Percentiles rank a stretch among this genome's conserved stretches.
Conservation (phyloP, 2,797 vertebrate species). For the Nothura maculosa region DNA sequence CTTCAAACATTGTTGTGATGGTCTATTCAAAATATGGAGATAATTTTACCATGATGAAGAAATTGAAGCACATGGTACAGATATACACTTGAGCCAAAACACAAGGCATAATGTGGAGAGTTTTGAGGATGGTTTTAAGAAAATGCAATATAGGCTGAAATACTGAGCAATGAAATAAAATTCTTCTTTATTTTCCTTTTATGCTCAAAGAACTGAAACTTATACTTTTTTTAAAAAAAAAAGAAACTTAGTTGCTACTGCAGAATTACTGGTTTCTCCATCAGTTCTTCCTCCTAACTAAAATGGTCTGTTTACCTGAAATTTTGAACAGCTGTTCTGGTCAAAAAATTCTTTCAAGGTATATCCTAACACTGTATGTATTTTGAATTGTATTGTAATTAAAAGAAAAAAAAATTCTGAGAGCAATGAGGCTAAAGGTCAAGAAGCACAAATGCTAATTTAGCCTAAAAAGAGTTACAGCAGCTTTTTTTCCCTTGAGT, state of each 20-base stretch:
- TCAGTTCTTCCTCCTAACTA: not conserved
- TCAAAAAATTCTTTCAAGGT: not conserved
- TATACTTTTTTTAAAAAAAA: not conserved
- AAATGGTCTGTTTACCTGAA: not conserved
- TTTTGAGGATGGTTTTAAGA: not conserved
- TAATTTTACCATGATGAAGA: not conserved
- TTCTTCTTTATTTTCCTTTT: not conserved
- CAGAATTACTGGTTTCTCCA: not conserved
- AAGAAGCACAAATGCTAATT: not conserved
- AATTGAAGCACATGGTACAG: not conserved
- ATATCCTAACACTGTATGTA: accelerated
- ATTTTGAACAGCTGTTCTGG: not conserved
- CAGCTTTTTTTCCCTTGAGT: not conserved
- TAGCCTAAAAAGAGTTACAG: not conserved
- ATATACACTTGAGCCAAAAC: not conserved
- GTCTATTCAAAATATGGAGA: not conserved
- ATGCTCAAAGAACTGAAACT: not conserved
- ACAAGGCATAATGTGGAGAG: not conserved
- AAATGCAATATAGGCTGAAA: not conserved
- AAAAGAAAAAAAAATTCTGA: not conserved
- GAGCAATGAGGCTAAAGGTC: not conserved
- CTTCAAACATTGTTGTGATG: not conserved
- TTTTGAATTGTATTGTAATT: not conserved
- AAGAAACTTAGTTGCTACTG: not conserved
- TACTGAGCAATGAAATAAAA: not conserved